These are phyloP conservation scores for Orthosia gothica DNA, from an alignment of 2,888 invertebrate genomes.

Conservation along the genomic window DNA sequence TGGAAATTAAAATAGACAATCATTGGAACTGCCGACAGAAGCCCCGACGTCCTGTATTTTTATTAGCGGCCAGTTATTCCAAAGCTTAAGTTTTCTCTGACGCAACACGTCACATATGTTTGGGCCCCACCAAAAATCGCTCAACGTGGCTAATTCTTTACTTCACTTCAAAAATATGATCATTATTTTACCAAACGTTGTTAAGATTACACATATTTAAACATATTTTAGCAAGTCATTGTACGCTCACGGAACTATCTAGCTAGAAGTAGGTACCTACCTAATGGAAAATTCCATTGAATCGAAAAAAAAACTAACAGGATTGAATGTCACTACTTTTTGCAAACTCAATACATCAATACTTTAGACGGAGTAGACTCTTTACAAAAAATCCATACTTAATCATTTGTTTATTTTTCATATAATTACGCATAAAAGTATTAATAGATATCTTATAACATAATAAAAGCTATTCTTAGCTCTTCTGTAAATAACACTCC, in stretches of 20 bases:
- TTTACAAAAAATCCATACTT: slow-evolving; percentile 1
- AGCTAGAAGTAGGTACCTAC: background rate
- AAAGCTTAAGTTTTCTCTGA: too few species aligned
- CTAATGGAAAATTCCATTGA: slow-evolving; percentile 24
- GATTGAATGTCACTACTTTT: slow-evolving; percentile 15
- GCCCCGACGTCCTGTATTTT: too few species aligned
- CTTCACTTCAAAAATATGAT: too few species aligned
- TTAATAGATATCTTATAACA: slow-evolving; percentile 14
- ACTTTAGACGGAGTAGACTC: background rate
- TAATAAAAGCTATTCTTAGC: slow-evolving; percentile 40
- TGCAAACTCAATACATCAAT: slow-evolving; percentile 7
- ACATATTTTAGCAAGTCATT: background rate
- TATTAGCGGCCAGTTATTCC: too few species aligned
- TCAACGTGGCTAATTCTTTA: too few species aligned
- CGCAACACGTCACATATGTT: too few species aligned
- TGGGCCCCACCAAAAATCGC: too few species aligned
- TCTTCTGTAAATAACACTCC: slow-evolving; percentile 20
- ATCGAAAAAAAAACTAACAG: slow-evolving; percentile 2
- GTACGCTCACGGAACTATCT: background rate
- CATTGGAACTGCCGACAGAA: too few species aligned
- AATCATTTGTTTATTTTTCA: background rate
- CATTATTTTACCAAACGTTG: too few species aligned
- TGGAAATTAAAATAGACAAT: too few species aligned
- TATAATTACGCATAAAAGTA: background rate
- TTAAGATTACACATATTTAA: background rate